Evolutionary conservation across 2,797 vertebrate species (phyloP), one percentile per base, ranked within the genome.

Genomic region (Sebastes iracundus): DNA sequence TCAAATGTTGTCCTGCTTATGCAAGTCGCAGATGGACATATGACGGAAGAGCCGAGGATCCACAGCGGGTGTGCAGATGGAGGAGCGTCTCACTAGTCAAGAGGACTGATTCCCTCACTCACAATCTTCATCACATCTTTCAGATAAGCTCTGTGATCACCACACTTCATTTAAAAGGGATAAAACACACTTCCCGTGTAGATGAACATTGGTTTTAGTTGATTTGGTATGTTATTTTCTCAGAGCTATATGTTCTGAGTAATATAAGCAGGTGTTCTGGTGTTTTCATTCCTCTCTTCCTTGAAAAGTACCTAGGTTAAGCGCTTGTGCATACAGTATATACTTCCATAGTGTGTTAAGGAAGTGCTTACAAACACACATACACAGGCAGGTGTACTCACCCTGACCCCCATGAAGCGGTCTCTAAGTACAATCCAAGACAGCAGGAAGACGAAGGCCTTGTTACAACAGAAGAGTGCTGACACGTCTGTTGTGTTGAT

Each of bases 341-440:
- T 30, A 16, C 16, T 16, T 14, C 25, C 52, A 56, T 18, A 10
- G 28, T 11, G 25, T 28, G 56, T 14, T 0, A 7, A 59, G 13
- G 14, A 28, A 18, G 25, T 59, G 56, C 25, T 18, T 28, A 32
- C 53, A 32, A 9, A 1, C 42, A 38, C 46, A 33, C 3, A 56
- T 20, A 67, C 46, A 42, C 62, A 62, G 20, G 27, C 80, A 59
- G 60, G 63, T 42, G 35, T 3, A 92, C 98, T 98, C 97, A 99
- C 98, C 97, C 98, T 96, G 93, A 99, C 97, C 87, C 98, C 98
- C 97, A 99, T 98, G 95, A 99, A 99, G 91, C 97, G 97, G 94
- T 99, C 98, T 95, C 98, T 96, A 89, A 99, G 97, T 88, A 99
- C 97, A 83, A 98, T 99, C 98, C 98, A 99, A 60, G 98, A 99